Evolutionary conservation across 2,888 invertebrate genomes (phyloP).

Genomic region (Scrobipalpa costella): DNA sequence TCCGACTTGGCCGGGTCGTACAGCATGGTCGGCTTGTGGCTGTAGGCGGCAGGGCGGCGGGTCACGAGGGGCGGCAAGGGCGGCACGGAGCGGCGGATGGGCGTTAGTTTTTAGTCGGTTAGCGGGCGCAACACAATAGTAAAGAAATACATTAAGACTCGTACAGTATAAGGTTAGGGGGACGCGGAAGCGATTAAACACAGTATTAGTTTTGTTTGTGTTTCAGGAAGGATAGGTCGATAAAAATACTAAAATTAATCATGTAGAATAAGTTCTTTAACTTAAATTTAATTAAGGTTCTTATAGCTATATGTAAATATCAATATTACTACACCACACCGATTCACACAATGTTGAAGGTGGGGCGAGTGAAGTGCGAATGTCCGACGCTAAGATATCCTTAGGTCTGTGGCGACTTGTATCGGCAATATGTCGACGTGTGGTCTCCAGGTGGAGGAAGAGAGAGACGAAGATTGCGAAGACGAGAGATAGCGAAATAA

Average conservation of each 20-base stretch:
- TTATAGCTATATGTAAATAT: slow-evolving; percentile 33
- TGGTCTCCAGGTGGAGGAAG: slow-evolving; percentile 53
- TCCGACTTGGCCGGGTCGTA: slow-evolving; percentile 95
- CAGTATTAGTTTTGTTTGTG: slow-evolving; percentile 69
- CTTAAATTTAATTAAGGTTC: slow-evolving; percentile 50
- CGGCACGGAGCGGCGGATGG: slow-evolving; percentile 39
- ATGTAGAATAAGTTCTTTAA: slow-evolving; percentile 71
- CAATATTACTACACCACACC: slow-evolving; percentile 44
- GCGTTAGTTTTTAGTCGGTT: slow-evolving; percentile 77
- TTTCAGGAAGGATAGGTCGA: slow-evolving; percentile 91
- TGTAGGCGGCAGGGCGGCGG: slow-evolving; percentile 46
- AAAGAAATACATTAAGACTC: slow-evolving; percentile 66
- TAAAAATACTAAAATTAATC: slow-evolving; percentile 88
- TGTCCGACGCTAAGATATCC: slow-evolving; percentile 41
- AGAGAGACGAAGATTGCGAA: slow-evolving; percentile 60
- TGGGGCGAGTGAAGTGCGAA: slow-evolving; percentile 48
- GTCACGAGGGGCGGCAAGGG: slow-evolving; percentile 39
- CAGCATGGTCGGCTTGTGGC: slow-evolving; percentile 85
- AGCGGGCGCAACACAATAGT: slow-evolving; percentile 73
- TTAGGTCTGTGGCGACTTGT: slow-evolving; percentile 33
- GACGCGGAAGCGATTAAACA: slow-evolving; percentile 63
- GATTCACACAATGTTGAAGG: slow-evolving; percentile 53
- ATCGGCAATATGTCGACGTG: slow-evolving; percentile 56
- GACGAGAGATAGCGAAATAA: slow-evolving; percentile 56
- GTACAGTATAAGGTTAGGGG: slow-evolving; percentile 47